These are phyloP conservation scores for Sphaeridia pumilis DNA, from an alignment of 2,888 invertebrate genomes.

Conservation along the genomic window DNA sequence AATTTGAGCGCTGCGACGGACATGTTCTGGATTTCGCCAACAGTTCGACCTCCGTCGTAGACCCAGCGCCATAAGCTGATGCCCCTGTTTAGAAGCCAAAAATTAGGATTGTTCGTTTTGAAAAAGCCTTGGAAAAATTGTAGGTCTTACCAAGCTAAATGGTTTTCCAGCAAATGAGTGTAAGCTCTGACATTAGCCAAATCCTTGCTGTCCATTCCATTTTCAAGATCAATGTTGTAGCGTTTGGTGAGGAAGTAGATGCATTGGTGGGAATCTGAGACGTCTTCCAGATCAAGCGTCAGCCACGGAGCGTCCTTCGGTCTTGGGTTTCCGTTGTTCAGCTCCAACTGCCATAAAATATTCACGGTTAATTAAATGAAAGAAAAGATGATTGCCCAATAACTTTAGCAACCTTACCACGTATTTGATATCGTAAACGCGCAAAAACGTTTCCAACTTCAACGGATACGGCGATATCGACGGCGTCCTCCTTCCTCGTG, in stretches of 20 bases:
- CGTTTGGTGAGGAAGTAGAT: conserved; percentile 18
- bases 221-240: conserved; percentile 18
- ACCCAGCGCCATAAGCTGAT: conserved; percentile 34
- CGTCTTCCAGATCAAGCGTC: conserved; percentile 25
- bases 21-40: conserved; percentile 27
- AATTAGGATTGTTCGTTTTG: too few relatives aligned
- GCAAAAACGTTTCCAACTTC: conserved; percentile 30
- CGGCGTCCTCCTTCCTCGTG: conserved; percentile 27
- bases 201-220: conserved; percentile 9
- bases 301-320: conserved; percentile 28
- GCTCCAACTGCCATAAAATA: conserved; percentile 19
- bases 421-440: conserved; percentile 27
- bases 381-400: too few relatives aligned
- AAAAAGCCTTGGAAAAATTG: too few relatives aligned
- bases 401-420: conserved; percentile 14
- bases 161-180: conserved; percentile 30
- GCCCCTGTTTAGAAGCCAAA: too few relatives aligned
- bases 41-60: conserved; percentile 25
- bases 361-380: too few relatives aligned
- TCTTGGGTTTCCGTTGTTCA: conserved; percentile 19
- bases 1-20: conserved; percentile 21
- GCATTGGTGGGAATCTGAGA: conserved; percentile 28
- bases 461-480: conserved; percentile 32
- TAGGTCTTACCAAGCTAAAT: conserved; percentile 29
- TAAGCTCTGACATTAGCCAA: conserved; percentile 22